Evolutionary conservation across 1,140 invertebrate species (phyloP).

Genomic region (Lethrus apterus): DNA sequence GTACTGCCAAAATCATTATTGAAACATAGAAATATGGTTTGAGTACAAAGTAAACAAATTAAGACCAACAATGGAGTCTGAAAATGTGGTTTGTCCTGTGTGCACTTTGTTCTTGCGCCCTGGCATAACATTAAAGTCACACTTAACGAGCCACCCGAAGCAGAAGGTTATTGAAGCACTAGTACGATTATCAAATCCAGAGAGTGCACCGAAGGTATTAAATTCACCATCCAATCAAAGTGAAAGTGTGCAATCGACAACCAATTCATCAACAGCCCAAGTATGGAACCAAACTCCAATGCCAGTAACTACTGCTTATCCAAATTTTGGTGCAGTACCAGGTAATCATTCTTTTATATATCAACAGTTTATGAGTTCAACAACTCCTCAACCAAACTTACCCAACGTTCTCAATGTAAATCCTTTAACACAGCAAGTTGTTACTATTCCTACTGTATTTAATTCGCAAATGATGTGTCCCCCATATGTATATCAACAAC

Average conservation of each 20-base stretch:
- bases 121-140: slow-evolving; percentile 69
- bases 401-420: slow-evolving; percentile 32
- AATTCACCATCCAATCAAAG: slow-evolving; percentile 1
- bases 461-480: slow-evolving; percentile 50
- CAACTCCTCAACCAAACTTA: slow-evolving; percentile 37
- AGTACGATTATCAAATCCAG: slow-evolving; percentile 42
- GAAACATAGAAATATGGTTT: slow-evolving; percentile 1
- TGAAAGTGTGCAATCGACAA: slow-evolving; percentile 3
- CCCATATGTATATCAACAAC: slow-evolving; percentile 49
- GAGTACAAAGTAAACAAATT: not conserved
- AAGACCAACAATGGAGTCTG: slow-evolving; percentile 27
- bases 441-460: slow-evolving; percentile 45
- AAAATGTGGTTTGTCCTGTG: slow-evolving; percentile 60
- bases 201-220: not conserved
- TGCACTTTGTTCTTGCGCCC: slow-evolving; percentile 74
- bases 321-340: slow-evolving; percentile 9
- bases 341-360: slow-evolving; percentile 46
- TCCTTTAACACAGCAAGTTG: slow-evolving; percentile 47
- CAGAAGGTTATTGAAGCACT: slow-evolving; percentile 80
- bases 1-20: slow-evolving; percentile 13
- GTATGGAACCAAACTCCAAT: not conserved
- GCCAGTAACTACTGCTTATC: slow-evolving; percentile 8
- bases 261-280: not conserved
- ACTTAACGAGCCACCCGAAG: slow-evolving; percentile 77
- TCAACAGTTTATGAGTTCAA: slow-evolving; percentile 51